Conservation (phyloP, 1,140 invertebrate genomes). For the Drosophila watanabei region DNA sequence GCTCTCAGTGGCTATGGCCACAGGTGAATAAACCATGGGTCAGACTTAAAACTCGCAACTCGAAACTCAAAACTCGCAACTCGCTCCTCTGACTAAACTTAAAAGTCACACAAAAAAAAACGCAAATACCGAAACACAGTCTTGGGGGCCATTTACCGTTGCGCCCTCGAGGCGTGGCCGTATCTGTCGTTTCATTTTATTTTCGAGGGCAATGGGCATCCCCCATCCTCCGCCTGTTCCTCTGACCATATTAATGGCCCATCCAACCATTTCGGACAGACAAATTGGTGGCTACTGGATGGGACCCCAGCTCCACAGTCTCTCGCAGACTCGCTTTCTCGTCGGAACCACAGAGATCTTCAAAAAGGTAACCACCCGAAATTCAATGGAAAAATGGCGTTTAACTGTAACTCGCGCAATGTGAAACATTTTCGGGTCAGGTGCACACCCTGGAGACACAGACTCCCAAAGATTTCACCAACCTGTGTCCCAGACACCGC, state of each 20-base stretch:
- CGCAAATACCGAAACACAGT: conserved; percentile 15
- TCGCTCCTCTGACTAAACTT: conserved; percentile 31
- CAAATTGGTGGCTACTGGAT: conserved; percentile 69
- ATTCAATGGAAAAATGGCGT: conserved; percentile 81
- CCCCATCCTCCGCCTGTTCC: conserved; percentile 19
- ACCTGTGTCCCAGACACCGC: conserved; percentile 47
- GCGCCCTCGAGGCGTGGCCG: conserved; percentile 75
- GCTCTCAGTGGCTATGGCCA: conserved; percentile 62
- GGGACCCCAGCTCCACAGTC: conserved; percentile 33
- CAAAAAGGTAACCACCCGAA: conserved; percentile 52
- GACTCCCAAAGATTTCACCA: conserved; percentile 69
- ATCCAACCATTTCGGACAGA: conserved; percentile 51
- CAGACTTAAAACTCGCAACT: conserved; percentile 11
- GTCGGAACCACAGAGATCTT: conserved; percentile 33
- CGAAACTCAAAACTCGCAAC: conserved; percentile 1
- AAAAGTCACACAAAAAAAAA: conserved; percentile 22
- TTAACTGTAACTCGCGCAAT: conserved; percentile 79
- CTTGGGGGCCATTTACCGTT: conserved; percentile 77
- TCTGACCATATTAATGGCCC: conserved; percentile 50
- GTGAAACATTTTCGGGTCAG: conserved; percentile 83
- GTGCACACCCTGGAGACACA: conserved; percentile 45
- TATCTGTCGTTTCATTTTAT: conserved; percentile 58
- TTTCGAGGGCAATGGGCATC: conserved; percentile 66
- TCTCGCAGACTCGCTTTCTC: conserved; percentile 36
- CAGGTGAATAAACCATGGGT: conserved; percentile 82